A percentile compares a stretch with the other conserved stretches of the same genome.
phyloP scores from a whole-genome alignment of 2,797 vertebrate genomes.

The Caiman crocodilus region DNA sequence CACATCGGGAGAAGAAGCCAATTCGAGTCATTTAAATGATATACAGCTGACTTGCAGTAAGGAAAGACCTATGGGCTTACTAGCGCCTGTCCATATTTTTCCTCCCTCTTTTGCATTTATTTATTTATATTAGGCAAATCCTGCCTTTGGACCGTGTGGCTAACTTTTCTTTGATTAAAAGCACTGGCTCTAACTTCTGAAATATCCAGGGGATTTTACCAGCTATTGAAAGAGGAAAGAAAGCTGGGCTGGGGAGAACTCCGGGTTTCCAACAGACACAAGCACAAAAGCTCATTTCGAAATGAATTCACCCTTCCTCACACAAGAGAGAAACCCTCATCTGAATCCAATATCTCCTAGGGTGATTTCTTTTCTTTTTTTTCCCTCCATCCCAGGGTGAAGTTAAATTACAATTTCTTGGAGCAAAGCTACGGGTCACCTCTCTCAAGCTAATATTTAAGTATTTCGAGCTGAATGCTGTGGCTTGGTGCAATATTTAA shows the following conservation, averaged over 20 bases:
- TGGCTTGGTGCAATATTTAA: not conserved
- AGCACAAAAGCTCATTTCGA: not conserved
- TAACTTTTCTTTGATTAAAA: not conserved
- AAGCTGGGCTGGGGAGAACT: not conserved
- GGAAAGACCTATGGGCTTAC: not conserved
- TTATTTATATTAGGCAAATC: not conserved
- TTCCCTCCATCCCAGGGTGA: not conserved
- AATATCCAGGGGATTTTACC: not conserved
- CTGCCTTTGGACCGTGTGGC: not conserved
- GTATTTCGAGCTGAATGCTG: not conserved
- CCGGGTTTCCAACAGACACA: not conserved
- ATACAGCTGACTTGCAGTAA: not conserved
- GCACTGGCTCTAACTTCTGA: not conserved
- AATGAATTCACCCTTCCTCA: rapidly evolving
- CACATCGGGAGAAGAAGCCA: not conserved
- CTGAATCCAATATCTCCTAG: not conserved
- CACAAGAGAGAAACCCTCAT: not conserved
- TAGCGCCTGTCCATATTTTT: not conserved
- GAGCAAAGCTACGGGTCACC: not conserved
- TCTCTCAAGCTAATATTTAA: not conserved
- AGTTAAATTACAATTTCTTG: not conserved
- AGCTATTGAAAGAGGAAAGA: not conserved
- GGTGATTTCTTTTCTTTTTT: not conserved
- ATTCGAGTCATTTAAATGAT: not conserved
- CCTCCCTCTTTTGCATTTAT: not conserved